Conservation (phyloP, 2,888 invertebrate species). For the Tinea pellionella region DNA sequence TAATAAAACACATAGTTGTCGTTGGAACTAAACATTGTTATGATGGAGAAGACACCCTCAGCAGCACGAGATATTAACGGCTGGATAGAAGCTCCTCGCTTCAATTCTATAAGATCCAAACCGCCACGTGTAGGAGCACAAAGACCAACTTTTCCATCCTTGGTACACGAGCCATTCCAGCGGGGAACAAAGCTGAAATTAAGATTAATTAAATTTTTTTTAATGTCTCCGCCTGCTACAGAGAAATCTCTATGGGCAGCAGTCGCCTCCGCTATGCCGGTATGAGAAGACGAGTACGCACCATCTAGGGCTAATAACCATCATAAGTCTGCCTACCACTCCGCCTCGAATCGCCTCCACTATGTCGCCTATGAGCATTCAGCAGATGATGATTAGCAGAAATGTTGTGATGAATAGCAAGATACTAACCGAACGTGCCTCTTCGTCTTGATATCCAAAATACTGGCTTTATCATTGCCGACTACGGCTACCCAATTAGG, state of each 20-base stretch:
- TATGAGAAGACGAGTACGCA: too few relatives aligned
- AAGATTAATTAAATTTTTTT: background rate
- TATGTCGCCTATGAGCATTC: too few relatives aligned
- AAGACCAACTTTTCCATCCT: slow-evolving; percentile 89
- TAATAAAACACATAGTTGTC: slow-evolving; percentile 97
- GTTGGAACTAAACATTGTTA: slow-evolving; percentile 92
- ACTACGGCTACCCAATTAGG: slow-evolving; percentile 88
- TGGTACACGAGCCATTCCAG: slow-evolving; percentile 92
- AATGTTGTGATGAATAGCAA: background rate
- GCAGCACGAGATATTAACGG: slow-evolving; percentile 94
- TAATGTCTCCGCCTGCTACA: too few relatives aligned
- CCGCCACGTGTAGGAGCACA: slow-evolving; percentile 96
- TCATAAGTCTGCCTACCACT: too few relatives aligned
- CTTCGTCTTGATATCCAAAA: slow-evolving; percentile 90
- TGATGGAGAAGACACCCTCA: slow-evolving; percentile 97
- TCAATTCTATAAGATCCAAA: slow-evolving; percentile 90
- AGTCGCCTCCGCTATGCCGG: too few relatives aligned
- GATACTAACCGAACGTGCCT: slow-evolving; percentile 76
- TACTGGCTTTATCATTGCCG: slow-evolving; percentile 89
- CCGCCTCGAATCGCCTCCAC: too few relatives aligned
- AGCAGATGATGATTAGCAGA: too few relatives aligned
- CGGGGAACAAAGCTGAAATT: slow-evolving; percentile 77
- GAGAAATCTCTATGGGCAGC: too few relatives aligned
- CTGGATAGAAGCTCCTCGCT: slow-evolving; percentile 87
- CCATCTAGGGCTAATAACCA: too few relatives aligned